Conservation (phyloP, 2,113 vertebrate species). For the Pycnonotus jocosus region DNA sequence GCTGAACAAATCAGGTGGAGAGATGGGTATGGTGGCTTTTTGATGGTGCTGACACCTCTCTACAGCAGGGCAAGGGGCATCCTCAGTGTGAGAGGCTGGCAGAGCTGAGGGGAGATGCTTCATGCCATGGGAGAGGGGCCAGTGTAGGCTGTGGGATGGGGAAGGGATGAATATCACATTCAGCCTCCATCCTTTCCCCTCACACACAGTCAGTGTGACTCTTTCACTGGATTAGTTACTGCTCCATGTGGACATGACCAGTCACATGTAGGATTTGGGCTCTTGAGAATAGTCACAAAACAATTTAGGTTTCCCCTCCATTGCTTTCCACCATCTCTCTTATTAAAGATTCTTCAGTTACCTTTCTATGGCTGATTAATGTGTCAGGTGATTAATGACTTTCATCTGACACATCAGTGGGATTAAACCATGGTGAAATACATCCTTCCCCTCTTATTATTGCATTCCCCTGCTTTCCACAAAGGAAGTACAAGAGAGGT, state of each 20-base stretch:
- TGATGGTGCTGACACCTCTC: fast-evolving
- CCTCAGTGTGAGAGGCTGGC: background rate
- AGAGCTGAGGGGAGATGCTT: background rate
- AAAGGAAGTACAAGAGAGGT: background rate
- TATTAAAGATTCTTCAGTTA: background rate
- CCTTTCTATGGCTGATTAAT: background rate
- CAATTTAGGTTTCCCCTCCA: background rate
- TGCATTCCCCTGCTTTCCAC: background rate
- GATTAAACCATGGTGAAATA: background rate
- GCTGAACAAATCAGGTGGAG: background rate
- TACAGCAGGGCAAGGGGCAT: background rate
- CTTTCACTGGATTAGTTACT: background rate
- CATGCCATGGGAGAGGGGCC: background rate
- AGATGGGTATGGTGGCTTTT: background rate
- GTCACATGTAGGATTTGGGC: background rate
- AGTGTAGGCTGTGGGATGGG: fast-evolving
- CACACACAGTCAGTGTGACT: background rate
- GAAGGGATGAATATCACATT: background rate
- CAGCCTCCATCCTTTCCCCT: background rate
- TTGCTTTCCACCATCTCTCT: background rate
- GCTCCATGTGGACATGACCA: background rate
- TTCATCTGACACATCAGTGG: background rate
- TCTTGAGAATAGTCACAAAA: background rate
- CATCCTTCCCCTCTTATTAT: background rate
- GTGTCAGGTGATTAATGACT: conserved; percentile 21